Percentiles rank a stretch among this genome's conserved stretches.
Conservation (phyloP, 2,888 invertebrate genomes). For the Polyommatus iphigenia region DNA sequence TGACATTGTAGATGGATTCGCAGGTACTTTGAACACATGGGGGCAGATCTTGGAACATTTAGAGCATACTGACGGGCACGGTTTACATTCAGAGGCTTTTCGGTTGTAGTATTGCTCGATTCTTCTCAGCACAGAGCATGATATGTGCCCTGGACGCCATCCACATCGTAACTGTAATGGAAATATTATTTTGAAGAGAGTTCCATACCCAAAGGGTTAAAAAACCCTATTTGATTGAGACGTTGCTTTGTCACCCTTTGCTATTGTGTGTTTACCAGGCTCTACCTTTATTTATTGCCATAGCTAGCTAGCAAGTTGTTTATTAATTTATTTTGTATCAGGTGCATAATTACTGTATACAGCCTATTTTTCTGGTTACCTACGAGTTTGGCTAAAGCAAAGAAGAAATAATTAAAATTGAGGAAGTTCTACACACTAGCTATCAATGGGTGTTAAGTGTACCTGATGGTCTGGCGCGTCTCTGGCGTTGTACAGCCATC, state of each 20-base stretch:
- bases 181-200: background rate
- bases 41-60: slow-evolving; percentile 50
- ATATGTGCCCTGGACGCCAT: slow-evolving; percentile 75
- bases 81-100: slow-evolving; percentile 53
- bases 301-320: too few relatives aligned
- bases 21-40: slow-evolving; percentile 49
- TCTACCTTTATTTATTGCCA: too few relatives aligned
- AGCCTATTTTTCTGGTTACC: too few relatives aligned
- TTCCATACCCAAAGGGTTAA: too few relatives aligned
- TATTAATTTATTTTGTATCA: too few relatives aligned
- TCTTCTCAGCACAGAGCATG: slow-evolving; percentile 63
- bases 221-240: too few relatives aligned
- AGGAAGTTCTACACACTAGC: too few relatives aligned
- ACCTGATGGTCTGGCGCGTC: slow-evolving; percentile 71
- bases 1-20: slow-evolving; percentile 51
- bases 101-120: slow-evolving; percentile 66
- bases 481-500: slow-evolving; percentile 72
- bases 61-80: slow-evolving; percentile 50
- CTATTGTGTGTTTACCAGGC: too few relatives aligned
- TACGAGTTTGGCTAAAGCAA: too few relatives aligned
- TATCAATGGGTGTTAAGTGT: background rate
- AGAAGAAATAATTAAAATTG: too few relatives aligned
- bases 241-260: too few relatives aligned
- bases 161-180: slow-evolving; percentile 65
- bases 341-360: too few relatives aligned